phyloP scores from a whole-genome alignment of 2,888 invertebrate genomes.

The Gandaritis pyraliata region DNA sequence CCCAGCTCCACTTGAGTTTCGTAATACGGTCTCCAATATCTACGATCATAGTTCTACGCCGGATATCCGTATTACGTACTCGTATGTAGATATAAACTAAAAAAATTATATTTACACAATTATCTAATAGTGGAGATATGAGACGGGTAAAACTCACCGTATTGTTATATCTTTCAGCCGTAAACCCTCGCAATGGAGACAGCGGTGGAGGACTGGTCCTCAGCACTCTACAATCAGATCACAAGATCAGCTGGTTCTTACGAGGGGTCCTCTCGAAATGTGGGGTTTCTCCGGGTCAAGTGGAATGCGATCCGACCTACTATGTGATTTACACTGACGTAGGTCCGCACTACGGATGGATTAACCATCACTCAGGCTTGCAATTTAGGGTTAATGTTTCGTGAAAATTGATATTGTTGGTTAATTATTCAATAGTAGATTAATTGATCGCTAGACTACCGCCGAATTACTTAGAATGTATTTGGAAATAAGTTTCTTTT shows the following conservation, averaged over 20 bases:
- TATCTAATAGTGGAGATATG: neutral
- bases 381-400: slow-evolving; percentile 56
- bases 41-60: too few species aligned
- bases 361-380: slow-evolving; percentile 68
- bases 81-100: too few species aligned
- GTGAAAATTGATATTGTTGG: neutral
- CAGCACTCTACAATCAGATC: slow-evolving; percentile 63
- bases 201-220: slow-evolving; percentile 86
- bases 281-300: slow-evolving; percentile 56
- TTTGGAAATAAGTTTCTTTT: neutral
- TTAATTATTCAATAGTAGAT: too few species aligned
- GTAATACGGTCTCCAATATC: too few species aligned
- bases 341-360: slow-evolving; percentile 74
- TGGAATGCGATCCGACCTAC: slow-evolving; percentile 62
- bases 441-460: too few species aligned
- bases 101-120: too few species aligned
- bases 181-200: slow-evolving; percentile 86
- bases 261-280: slow-evolving; percentile 76
- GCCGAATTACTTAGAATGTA: too few species aligned
- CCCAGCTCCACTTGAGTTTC: too few species aligned
- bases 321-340: slow-evolving; percentile 74
- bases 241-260: slow-evolving; percentile 70
- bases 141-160: neutral
- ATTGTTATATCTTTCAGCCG: slow-evolving; percentile 58
- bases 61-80: too few species aligned